Conservation (phyloP, 1,140 invertebrate species). For the Dolichoris vasculosae region DNA sequence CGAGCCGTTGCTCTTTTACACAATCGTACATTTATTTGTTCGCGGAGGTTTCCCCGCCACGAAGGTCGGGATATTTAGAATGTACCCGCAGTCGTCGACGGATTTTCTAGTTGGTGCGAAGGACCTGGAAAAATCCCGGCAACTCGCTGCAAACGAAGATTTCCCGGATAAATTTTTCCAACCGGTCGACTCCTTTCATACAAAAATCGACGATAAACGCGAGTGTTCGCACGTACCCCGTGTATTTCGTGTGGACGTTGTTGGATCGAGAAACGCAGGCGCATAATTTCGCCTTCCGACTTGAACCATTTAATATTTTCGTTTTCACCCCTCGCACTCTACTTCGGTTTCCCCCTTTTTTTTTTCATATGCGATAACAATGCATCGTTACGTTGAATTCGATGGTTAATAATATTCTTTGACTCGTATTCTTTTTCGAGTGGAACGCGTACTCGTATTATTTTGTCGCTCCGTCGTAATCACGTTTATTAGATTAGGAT, state of each 20-base stretch:
- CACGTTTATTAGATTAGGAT: too few species aligned
- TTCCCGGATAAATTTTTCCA: not conserved
- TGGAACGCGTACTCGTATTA: not conserved
- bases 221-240: too few species aligned
- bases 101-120: not conserved
- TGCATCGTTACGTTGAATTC: not conserved
- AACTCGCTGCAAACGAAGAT: too few species aligned
- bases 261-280: too few species aligned
- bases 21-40: not conserved
- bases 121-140: too few species aligned
- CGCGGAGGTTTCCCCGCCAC: too few species aligned
- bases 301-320: not conserved
- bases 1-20: not conserved
- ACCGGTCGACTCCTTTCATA: not conserved
- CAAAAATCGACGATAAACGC: not conserved
- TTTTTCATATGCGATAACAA: not conserved
- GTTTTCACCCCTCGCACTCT: not conserved
- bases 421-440: not conserved
- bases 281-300: not conserved
- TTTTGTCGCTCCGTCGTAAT: not conserved
- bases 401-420: not conserved
- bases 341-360: not conserved
- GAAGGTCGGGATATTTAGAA: too few species aligned
- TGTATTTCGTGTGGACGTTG: not conserved
- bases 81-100: too few species aligned